Conservation (phyloP, 2,113 vertebrate species). For the Scophthalmus maximus region DNA sequence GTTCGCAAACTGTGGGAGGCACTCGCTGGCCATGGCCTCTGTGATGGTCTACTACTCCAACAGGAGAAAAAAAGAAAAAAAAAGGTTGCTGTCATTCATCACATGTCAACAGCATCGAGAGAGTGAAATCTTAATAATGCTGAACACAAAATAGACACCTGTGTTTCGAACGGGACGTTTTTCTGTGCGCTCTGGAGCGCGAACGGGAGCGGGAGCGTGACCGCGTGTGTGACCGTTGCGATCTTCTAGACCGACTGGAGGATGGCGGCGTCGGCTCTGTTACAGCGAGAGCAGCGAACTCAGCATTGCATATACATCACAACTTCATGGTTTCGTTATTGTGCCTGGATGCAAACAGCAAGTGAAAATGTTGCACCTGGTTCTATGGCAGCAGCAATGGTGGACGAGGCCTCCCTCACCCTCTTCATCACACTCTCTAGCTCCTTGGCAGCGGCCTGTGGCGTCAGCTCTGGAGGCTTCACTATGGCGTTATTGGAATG, state of each 20-base stretch:
- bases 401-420: constrained; percentile 94
- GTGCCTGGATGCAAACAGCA: background rate
- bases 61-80: background rate
- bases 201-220: constrained; percentile 89
- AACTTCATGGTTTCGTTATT: too few relatives aligned
- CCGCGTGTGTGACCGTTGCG: constrained; percentile 85
- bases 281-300: constrained; percentile 35
- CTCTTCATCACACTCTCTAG: constrained; percentile 97
- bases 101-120: too few relatives aligned
- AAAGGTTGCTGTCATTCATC: too few relatives aligned
- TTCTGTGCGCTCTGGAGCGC: constrained; percentile 87
- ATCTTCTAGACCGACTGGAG: constrained; percentile 80
- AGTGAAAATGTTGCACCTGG: constrained; percentile 82
- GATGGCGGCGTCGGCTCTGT: constrained; percentile 82
- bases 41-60: constrained; percentile 86
- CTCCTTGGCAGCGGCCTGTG: constrained; percentile 96
- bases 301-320: background rate
- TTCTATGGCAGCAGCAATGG: constrained; percentile 95
- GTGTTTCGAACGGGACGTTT: constrained; percentile 91
- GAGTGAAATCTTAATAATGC: background rate
- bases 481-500: constrained; percentile 99
- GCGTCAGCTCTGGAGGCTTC: constrained; percentile 96
- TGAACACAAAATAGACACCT: constrained; percentile 74
- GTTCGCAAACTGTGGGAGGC: constrained; percentile 86
- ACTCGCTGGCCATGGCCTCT: constrained; percentile 82